Evolutionary conservation across 2,113 vertebrate species (phyloP).

Genomic region (Coreoperca whiteheadi): DNA sequence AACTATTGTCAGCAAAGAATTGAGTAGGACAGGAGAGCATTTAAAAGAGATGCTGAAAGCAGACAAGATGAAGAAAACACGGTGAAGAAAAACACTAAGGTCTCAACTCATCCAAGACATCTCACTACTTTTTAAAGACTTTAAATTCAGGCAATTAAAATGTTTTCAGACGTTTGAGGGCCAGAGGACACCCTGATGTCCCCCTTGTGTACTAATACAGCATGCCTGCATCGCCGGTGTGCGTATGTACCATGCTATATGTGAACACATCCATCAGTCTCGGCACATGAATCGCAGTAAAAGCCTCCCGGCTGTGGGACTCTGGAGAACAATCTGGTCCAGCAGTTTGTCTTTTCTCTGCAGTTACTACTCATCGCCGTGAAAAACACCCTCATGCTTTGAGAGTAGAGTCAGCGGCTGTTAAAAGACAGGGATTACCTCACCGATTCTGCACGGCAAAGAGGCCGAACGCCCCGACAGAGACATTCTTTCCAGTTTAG

Average conservation of each 20-base stretch:
- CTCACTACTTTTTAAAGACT: background rate
- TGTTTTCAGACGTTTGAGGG: background rate
- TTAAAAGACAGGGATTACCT: conserved; percentile 78
- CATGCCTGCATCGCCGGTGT: background rate
- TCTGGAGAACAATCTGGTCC: conserved; percentile 40
- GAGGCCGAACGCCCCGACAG: conserved; percentile 40
- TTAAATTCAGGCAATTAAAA: background rate
- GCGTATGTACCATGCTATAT: too few relatives aligned
- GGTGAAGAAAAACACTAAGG: too few relatives aligned
- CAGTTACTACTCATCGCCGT: conserved; percentile 49
- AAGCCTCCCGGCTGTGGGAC: conserved; percentile 28
- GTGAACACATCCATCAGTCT: conserved; percentile 31
- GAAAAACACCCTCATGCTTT: conserved; percentile 70
- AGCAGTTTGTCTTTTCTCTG: conserved; percentile 44
- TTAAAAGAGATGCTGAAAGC: background rate
- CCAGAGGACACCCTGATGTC: too few relatives aligned
- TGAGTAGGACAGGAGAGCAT: background rate
- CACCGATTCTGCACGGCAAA: conserved; percentile 69
- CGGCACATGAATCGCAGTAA: conserved; percentile 34
- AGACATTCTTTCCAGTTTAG: conserved; percentile 81
- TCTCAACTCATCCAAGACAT: background rate
- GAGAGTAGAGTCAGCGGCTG: conserved; percentile 71
- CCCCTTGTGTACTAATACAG: background rate
- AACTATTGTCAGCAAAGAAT: background rate
- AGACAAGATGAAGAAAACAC: background rate